These are phyloP conservation scores for Spheniscus mendiculus DNA, from an alignment of 2,113 vertebrate species.

Conservation along the genomic window DNA sequence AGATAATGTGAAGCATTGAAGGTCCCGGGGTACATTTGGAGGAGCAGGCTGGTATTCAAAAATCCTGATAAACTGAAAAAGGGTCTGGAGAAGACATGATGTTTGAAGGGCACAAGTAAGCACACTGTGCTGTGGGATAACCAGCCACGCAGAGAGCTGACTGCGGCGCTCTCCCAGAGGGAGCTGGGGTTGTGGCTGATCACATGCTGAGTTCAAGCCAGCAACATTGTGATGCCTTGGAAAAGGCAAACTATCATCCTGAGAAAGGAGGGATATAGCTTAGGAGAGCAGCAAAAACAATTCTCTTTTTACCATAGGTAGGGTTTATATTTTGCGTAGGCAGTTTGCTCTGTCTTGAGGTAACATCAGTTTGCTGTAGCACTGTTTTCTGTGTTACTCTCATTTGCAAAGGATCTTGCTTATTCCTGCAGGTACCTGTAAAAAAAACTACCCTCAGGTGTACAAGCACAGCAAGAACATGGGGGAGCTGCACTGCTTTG, in stretches of 20 bases:
- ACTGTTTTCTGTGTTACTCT: background rate
- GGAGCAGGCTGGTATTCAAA: background rate
- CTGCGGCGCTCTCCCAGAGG: background rate
- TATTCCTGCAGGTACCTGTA: background rate
- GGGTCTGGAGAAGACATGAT: accelerated
- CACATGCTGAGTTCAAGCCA: background rate
- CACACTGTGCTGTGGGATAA: background rate
- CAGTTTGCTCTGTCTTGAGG: background rate
- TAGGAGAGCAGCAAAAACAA: background rate
- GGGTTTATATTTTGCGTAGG: background rate
- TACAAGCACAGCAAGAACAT: background rate
- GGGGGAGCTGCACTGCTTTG: background rate
- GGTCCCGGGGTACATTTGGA: accelerated
- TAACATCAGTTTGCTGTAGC: background rate
- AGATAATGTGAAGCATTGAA: background rate
- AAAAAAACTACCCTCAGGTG: background rate
- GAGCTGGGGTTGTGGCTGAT: background rate
- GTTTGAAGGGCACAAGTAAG: background rate
- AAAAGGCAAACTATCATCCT: background rate
- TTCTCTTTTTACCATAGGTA: no score
- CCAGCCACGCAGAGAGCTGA: background rate
- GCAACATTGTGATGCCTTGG: background rate
- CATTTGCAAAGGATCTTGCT: background rate
- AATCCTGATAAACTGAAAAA: background rate
- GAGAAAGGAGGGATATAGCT: background rate